A percentile compares a stretch with the other conserved stretches of the same genome.
phyloP scores from a whole-genome alignment of 2,113 vertebrate species.

The Sporophila hypoxantha region DNA sequence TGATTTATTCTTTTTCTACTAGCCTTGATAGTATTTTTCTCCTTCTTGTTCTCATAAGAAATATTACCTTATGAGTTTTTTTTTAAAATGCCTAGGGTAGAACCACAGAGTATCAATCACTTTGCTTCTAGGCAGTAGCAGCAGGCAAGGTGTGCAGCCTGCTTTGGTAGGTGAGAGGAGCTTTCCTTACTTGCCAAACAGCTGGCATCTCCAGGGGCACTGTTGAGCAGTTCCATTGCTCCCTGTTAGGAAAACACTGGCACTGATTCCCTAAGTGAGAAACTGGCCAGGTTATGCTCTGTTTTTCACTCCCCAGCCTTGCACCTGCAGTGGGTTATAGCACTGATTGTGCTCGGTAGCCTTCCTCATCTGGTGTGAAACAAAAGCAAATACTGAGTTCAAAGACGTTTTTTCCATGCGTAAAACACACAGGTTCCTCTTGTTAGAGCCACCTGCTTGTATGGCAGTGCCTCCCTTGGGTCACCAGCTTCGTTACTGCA shows the following conservation, averaged over 20 bases:
- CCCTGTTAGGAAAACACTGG: neutral
- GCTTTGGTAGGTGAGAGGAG: neutral
- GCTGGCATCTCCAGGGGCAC: neutral
- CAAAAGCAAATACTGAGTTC: neutral
- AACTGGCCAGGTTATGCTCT: neutral
- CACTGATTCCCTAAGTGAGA: neutral
- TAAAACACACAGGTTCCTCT: constrained; percentile 11
- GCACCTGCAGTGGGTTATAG: constrained; percentile 15
- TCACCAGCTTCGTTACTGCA: neutral
- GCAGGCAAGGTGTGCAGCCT: neutral
- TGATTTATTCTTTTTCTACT: neutral
- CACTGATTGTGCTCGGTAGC: neutral
- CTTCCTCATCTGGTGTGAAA: neutral
- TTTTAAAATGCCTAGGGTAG: neutral
- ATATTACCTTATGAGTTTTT: neutral
- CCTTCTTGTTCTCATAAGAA: neutral
- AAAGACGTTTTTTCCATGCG: neutral
- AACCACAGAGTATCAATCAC: neutral
- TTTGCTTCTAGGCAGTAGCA: neutral
- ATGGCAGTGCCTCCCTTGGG: neutral
- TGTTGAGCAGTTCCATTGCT: neutral
- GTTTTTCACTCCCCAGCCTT: neutral
- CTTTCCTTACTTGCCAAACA: neutral
- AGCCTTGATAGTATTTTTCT: neutral
- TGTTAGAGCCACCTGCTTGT: constrained; percentile 14